Evolutionary conservation across 2,888 invertebrate genomes (phyloP).

Genomic region (Limnephilus lunatus): DNA sequence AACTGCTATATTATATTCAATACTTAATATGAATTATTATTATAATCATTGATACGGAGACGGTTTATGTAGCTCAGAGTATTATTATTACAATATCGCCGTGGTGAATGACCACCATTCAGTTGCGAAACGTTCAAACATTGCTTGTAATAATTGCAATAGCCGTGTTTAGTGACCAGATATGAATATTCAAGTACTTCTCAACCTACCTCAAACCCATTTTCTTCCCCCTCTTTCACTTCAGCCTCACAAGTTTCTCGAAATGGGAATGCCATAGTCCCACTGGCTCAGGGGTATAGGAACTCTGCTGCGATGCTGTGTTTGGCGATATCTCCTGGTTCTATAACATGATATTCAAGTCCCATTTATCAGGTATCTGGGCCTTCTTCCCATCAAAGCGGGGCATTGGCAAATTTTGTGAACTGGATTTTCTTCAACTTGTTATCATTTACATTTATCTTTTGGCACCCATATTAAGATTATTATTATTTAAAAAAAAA

Average conservation of each 20-base stretch:
- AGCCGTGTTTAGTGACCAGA: background rate
- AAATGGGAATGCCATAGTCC: too few species aligned
- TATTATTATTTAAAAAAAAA: too few species aligned
- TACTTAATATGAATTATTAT: background rate
- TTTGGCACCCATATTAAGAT: too few species aligned
- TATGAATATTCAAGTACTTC: too few species aligned
- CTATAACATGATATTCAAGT: background rate
- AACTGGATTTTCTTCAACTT: background rate
- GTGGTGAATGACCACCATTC: background rate
- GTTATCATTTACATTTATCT: too few species aligned
- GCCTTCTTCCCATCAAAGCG: background rate
- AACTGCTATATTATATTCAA: background rate
- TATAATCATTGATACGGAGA: background rate
- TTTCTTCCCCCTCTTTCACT: too few species aligned
- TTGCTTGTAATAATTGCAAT: background rate
- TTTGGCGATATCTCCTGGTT: background rate
- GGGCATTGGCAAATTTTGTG: background rate
- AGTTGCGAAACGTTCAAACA: background rate
- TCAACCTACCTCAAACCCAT: too few species aligned
- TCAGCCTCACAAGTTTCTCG: too few species aligned
- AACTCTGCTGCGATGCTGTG: background rate
- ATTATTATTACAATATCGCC: background rate
- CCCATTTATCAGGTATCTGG: background rate
- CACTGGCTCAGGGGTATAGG: too few species aligned
- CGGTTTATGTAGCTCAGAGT: background rate